Conservation (phyloP, 2,113 vertebrate genomes). For the Lagopus leucura region DNA sequence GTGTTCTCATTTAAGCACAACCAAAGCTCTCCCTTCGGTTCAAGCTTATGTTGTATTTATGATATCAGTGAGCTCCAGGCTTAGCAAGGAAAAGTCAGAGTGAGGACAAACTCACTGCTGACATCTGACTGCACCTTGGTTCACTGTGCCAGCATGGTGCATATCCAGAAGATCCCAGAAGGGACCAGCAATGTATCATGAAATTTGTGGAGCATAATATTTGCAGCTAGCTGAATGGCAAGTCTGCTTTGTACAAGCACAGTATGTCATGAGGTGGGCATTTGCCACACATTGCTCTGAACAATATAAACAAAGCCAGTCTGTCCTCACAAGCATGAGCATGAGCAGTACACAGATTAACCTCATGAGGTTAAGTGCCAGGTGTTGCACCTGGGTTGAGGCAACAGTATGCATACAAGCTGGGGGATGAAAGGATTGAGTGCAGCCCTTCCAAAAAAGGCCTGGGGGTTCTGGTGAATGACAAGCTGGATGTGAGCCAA, state of each 20-base stretch:
- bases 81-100: not conserved
- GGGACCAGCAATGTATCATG: not conserved
- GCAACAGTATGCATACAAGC: too few relatives aligned
- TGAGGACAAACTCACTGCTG: not conserved
- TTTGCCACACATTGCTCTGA: not conserved
- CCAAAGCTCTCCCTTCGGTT: not conserved
- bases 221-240: not conserved
- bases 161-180: not conserved
- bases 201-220: not conserved
- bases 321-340: not conserved
- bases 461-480: too few relatives aligned
- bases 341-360: too few relatives aligned
- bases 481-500: too few relatives aligned
- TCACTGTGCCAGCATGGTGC: not conserved
- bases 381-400: too few relatives aligned
- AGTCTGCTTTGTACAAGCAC: not conserved
- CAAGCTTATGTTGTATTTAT: not conserved
- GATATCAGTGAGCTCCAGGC: not conserved
- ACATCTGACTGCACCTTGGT: accelerated
- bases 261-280: accelerated
- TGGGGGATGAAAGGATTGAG: too few relatives aligned
- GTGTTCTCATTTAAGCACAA: not conserved
- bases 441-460: too few relatives aligned
- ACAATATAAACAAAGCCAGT: not conserved
- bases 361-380: too few relatives aligned